Base-by-base conservation (phyloP, 1,140 invertebrate species). In the Mizuhopecten yessoensis region DNA sequence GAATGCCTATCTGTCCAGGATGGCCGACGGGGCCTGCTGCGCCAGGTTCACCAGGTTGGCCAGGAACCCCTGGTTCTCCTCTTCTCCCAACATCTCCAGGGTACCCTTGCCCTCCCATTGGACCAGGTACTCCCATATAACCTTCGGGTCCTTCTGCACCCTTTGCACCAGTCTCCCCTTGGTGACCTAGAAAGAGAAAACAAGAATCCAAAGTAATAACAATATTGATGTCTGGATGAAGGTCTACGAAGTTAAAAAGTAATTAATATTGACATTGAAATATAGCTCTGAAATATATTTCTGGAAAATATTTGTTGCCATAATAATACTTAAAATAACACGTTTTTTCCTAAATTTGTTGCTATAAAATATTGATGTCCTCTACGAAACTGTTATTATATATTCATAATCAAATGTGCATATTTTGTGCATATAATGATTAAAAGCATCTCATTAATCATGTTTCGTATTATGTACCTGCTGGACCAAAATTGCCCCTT, bases 391-490 rank as follows among this genome's bases (percentile, higher is more conserved):
- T n/a, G n/a, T n/a, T n/a, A n/a, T n/a, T n/a, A n/a, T n/a, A n/a
- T n/a, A n/a, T n/a, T n/a, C n/a, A n/a, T n/a, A n/a, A n/a, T n/a
- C n/a, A n/a, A n/a, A n/a, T n/a, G n/a, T n/a, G n/a, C n/a, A n/a
- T n/a, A n/a, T n/a, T n/a, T n/a, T n/a, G n/a, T n/a, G n/a, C n/a
- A n/a, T n/a, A n/a, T n/a, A n/a, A n/a, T n/a, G n/a, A n/a, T n/a
- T n/a, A n/a, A n/a, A n/a, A n/a, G n/a, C n/a, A n/a, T n/a, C n/a
- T n/a, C n/a, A n/a, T n/a, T n/a, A n/a, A n/a, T n/a, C n/a, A n/a
- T n/a, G n/a, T n/a, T n/a, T n/a, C n/a, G n/a, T n/a, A n/a, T n/a
- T 75, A 75, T 75, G 3, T 75, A 75, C 57, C 57, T 75, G 57
- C 9, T 29, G 57, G 57, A 29, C 57, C 57, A 29, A 75, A 75